Conservation (phyloP, 1,140 invertebrate species). For the Bombus balteatus region DNA sequence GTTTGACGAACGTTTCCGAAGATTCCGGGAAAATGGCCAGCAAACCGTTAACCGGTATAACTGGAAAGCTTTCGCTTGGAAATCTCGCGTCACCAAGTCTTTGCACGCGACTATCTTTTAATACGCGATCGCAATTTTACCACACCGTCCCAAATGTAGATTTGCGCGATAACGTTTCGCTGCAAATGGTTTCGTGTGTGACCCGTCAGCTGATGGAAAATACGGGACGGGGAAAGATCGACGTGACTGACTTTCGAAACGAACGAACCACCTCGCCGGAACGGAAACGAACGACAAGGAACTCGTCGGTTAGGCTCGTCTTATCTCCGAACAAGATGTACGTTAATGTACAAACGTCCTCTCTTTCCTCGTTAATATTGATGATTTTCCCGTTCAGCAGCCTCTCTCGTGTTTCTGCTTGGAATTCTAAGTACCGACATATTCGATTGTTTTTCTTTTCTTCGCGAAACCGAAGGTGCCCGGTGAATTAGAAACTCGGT, state of each 20-base stretch:
- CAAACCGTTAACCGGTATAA: neutral
- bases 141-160: neutral
- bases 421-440: neutral
- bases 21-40: neutral
- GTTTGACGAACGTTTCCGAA: neutral
- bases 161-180: conserved; percentile 26
- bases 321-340: conserved; percentile 23
- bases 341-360: neutral
- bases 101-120: neutral
- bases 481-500: neutral
- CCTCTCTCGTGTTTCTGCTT: neutral
- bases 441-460: neutral
- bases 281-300: conserved; percentile 3
- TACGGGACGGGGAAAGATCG: conserved; percentile 12
- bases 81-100: neutral
- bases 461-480: neutral
- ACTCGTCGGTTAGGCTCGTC: neutral
- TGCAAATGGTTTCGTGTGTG: neutral
- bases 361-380: conserved; percentile 45
- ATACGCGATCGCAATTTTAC: no score
- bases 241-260: conserved; percentile 58
- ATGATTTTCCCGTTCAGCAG: conserved; percentile 23
- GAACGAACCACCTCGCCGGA: neutral
- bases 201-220: conserved; percentile 44
- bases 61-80: neutral